Conservation (phyloP, 2,888 invertebrate species). For the Erynnis tages region DNA sequence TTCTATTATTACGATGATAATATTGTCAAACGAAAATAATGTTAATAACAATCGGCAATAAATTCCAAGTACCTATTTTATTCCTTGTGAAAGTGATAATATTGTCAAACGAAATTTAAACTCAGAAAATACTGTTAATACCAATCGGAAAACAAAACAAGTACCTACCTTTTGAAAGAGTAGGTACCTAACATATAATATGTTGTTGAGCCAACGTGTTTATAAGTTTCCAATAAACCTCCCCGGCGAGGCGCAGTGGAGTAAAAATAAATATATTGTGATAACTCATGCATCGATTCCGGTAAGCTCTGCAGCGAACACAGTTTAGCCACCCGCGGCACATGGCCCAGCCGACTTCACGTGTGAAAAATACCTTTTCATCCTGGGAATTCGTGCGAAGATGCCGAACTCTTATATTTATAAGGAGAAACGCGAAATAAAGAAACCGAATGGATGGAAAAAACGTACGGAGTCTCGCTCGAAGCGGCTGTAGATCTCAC, state of each 20-base stretch:
- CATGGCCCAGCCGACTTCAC: slow-evolving; percentile 45
- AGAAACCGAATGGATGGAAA: slow-evolving; percentile 72
- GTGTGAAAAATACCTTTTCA: slow-evolving; percentile 75
- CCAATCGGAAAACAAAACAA: too few relatives aligned
- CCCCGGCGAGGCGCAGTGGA: not conserved
- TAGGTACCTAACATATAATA: too few relatives aligned
- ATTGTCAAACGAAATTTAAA: too few relatives aligned
- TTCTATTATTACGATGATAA: not conserved
- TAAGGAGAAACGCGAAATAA: slow-evolving; percentile 72
- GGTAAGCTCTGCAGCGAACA: slow-evolving; percentile 52
- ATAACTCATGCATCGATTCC: slow-evolving; percentile 52
- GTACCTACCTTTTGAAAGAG: too few relatives aligned
- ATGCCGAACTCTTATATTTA: slow-evolving; percentile 76
- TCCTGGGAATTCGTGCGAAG: slow-evolving; percentile 74
- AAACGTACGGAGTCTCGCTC: slow-evolving; percentile 51
- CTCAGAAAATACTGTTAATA: too few relatives aligned
- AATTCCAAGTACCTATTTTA: too few relatives aligned
- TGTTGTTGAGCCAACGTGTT: not conserved
- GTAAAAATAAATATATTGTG: slow-evolving; percentile 37
- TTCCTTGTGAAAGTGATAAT: too few relatives aligned
- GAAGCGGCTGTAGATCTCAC: slow-evolving; percentile 66
- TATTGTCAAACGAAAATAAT: not conserved
- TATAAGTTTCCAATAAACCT: slow-evolving; percentile 11
- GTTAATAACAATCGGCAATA: not conserved
- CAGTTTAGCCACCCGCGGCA: slow-evolving; percentile 48